Conservation (phyloP, 2,113 vertebrate species). For the Sinocyclocheilus anophthalmus region DNA sequence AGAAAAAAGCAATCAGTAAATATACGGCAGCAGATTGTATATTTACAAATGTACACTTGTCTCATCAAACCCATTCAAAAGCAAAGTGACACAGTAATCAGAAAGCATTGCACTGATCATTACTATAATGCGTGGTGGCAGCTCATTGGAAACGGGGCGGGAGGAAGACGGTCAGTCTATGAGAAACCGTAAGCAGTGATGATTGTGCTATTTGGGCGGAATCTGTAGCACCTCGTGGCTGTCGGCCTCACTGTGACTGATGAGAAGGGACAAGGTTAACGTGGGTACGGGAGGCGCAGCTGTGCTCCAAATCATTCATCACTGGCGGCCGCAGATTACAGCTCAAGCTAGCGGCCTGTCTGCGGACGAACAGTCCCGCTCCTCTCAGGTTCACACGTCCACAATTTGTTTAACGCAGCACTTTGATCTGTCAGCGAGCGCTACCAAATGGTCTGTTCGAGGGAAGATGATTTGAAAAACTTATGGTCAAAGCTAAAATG, state of each 20-base stretch:
- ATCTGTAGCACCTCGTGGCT: slow-evolving; percentile 41
- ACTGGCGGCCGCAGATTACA: slow-evolving; percentile 48
- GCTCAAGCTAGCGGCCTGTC: slow-evolving; percentile 23
- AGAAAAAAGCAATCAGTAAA: slow-evolving; percentile 55
- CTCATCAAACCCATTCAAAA: slow-evolving; percentile 45
- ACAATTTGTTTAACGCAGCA: slow-evolving; percentile 51
- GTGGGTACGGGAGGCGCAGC: slow-evolving; percentile 60
- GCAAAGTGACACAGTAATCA: slow-evolving; percentile 48
- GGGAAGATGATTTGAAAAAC: slow-evolving; percentile 9
- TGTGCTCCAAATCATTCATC: slow-evolving; percentile 64
- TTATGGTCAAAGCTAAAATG: slow-evolving; percentile 7
- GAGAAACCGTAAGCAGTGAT: slow-evolving; percentile 8
- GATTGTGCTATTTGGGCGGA: slow-evolving; percentile 42
- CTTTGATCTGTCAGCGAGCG: slow-evolving; percentile 42
- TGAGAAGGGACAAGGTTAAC: slow-evolving; percentile 74
- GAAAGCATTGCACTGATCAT: slow-evolving; percentile 58
- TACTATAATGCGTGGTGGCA: slow-evolving; percentile 49
- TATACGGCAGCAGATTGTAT: slow-evolving; percentile 56
- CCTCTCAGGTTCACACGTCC: slow-evolving; percentile 26
- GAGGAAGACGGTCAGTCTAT: neutral
- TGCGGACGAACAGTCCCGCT: slow-evolving; percentile 25
- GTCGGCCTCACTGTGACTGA: slow-evolving; percentile 63
- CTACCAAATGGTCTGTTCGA: neutral
- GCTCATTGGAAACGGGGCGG: slow-evolving; percentile 44
- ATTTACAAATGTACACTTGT: slow-evolving; percentile 58